Evolutionary conservation across 2,888 invertebrate genomes (phyloP), one percentile per base, ranked within the genome.

Genomic region (Sericinus montela): DNA sequence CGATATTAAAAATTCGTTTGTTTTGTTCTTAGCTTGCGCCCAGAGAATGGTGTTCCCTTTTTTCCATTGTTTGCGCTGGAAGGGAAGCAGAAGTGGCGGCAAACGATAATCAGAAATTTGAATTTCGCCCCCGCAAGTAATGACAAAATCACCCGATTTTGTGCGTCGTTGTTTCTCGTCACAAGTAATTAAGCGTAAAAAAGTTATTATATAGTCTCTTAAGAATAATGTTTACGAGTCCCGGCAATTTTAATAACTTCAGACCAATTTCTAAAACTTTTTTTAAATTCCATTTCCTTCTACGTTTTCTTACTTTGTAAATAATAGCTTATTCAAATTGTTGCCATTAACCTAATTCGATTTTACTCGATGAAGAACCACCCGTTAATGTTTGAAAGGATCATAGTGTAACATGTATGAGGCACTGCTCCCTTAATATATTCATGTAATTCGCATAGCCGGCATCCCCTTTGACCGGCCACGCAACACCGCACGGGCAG

Each of bases 1-100:
- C 84, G 85, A 86, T 87, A 88, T 88, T 87, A 88, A 87, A 88
- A 88, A 86, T 86, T 86, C 86, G 88, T 87, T 88, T 87, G 87
- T 88, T 87, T 88, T 88, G 86, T 87, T 84, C 86, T 81, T 81
- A 72, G 80, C 74, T 72, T 72, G 75, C 77, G 82, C 81, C 70
- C 72, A 72, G 72, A 73, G 77, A 77, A 72, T 75, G 76, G 78
- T 78, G 63, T 79, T 79, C 84, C 85, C 83, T 79, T 79, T 80
- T 82, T 80, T 72, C 80, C 74, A 84, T 87, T 87, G 88, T 88
- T 87, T 88, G 84, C 80, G 65, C 69, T 72, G 72, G 78, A 73
- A 79, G 80, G 76, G 77, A 77, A 77, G 76, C 78, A 78, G 74
- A 72, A 71, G 69, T 75, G 78, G 69, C 74, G 72, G 73, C 76